phyloP scores from a whole-genome alignment of 2,797 vertebrate species.

The Siniperca obscura region DNA sequence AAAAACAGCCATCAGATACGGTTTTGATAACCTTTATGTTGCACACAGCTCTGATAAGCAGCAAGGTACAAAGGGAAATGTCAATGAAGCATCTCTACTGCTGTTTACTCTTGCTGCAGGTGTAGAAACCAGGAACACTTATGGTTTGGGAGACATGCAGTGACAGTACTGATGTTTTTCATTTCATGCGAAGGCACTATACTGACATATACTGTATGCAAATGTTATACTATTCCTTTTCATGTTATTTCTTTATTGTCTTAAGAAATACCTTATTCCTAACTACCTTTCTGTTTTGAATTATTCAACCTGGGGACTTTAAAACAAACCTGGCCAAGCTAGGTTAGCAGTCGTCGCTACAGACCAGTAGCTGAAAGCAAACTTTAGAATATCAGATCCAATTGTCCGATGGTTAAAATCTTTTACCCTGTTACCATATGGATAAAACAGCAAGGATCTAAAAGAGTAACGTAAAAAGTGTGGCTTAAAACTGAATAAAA shows the following conservation, averaged over 20 bases:
- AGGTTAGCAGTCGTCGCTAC: too few relatives aligned
- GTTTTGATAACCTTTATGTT: constrained; percentile 45
- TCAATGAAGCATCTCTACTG: constrained; percentile 26
- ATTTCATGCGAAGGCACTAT: constrained; percentile 30
- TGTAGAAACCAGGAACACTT: constrained; percentile 10
- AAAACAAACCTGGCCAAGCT: too few relatives aligned
- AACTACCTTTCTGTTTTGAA: constrained; percentile 1
- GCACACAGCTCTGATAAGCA: constrained; percentile 47
- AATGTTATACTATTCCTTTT: constrained; percentile 24
- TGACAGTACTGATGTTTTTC: constrained; percentile 12
- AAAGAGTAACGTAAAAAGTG: too few relatives aligned
- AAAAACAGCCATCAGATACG: constrained; percentile 22
- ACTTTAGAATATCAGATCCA: too few relatives aligned
- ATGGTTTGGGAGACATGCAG: constrained; percentile 10
- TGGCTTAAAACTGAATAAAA: too few relatives aligned
- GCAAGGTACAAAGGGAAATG: constrained; percentile 18
- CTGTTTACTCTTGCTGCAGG: constrained; percentile 32
- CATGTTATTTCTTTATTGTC: constrained; percentile 29
- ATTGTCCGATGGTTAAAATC: too few relatives aligned
- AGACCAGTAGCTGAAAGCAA: too few relatives aligned
- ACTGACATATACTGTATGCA: constrained; percentile 7
- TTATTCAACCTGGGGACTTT: constrained; percentile 18
- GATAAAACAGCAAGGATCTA: too few relatives aligned
- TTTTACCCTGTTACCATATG: too few relatives aligned
- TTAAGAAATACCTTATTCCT: constrained; percentile 15